A percentile compares a stretch with the other conserved stretches of the same genome.
Evolutionary conservation across 1,140 invertebrate species (phyloP).

Genomic region (Pollicipes pollicipes): DNA sequence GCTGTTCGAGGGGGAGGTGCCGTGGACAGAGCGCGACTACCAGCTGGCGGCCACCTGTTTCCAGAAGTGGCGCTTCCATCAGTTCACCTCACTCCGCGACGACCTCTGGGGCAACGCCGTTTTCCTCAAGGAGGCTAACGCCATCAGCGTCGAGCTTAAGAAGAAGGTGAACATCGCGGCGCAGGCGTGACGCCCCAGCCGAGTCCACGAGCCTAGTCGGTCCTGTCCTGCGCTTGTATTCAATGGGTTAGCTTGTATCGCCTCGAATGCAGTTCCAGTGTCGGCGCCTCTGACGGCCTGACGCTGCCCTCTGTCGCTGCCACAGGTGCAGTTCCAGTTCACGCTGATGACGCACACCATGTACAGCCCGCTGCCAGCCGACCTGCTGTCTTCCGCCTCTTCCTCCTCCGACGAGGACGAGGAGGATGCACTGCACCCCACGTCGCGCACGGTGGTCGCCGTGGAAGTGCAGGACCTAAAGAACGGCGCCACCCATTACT

Average conservation of each 20-base stretch:
- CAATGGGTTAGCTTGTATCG: too few relatives aligned
- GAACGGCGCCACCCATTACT: conserved; percentile 97
- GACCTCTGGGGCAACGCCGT: conserved; percentile 99
- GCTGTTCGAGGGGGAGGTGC: conserved; percentile 81
- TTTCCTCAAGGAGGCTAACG: conserved; percentile 98
- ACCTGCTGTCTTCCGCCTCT: conserved; percentile 40
- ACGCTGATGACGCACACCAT: conserved; percentile 90
- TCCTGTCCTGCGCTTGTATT: too few relatives aligned
- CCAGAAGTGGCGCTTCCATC: conserved; percentile 97
- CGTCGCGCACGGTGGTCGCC: conserved; percentile 79
- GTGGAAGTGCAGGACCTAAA: conserved; percentile 98
- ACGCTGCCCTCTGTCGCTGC: too few relatives aligned
- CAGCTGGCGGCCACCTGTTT: conserved; percentile 83
- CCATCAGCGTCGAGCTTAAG: conserved; percentile 95
- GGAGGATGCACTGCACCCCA: conserved; percentile 53
- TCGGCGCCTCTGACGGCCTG: too few relatives aligned
- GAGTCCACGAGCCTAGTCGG: too few relatives aligned
- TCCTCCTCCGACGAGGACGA: conserved; percentile 21
- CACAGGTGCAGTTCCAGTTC: conserved; percentile 94
- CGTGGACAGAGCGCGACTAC: conserved; percentile 83
- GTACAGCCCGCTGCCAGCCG: conserved; percentile 84
- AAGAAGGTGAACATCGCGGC: conserved; percentile 52
- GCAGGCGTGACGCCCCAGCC: too few relatives aligned
- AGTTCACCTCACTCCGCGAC: conserved; percentile 90
- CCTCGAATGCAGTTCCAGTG: too few relatives aligned